Conservation (phyloP, 2,888 invertebrate genomes). For the Melanostoma scalare region DNA sequence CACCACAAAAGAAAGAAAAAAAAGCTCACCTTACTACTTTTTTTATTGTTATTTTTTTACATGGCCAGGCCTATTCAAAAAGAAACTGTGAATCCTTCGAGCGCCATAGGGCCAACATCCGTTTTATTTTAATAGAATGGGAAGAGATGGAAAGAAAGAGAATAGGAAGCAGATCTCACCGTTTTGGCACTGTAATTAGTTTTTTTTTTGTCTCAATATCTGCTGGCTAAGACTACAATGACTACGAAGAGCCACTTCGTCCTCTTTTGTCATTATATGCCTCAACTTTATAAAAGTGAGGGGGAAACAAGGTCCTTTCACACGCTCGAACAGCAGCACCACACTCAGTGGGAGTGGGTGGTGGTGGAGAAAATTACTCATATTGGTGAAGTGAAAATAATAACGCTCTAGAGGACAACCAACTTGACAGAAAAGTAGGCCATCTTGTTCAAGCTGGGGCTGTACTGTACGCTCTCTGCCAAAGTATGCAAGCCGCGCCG, state of each 20-base stretch:
- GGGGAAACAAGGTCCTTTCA: conserved; percentile 56
- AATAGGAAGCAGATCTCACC: conserved; percentile 58
- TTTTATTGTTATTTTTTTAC: conserved; percentile 32
- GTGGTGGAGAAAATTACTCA: conserved; percentile 53
- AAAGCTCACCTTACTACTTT: conserved; percentile 25
- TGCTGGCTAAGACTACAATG: conserved; percentile 33
- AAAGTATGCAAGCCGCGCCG: conserved; percentile 10
- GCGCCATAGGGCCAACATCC: conserved; percentile 60
- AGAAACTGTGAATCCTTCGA: conserved; percentile 53
- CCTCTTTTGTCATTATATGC: conserved; percentile 18
- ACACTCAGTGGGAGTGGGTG: conserved; percentile 41
- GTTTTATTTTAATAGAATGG: conserved; percentile 37
- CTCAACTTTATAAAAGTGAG: conserved; percentile 40
- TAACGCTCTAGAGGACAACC: conserved; percentile 67
- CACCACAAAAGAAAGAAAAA: conserved; percentile 24
- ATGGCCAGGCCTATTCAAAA: conserved; percentile 44
- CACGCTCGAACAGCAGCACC: conserved; percentile 49
- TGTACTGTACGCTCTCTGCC: neutral
- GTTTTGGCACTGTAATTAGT: conserved; percentile 68
- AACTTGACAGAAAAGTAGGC: conserved; percentile 70
- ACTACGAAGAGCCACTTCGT: conserved; percentile 56
- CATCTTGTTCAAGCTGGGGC: conserved; percentile 51
- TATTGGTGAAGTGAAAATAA: conserved; percentile 67
- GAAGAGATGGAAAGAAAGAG: conserved; percentile 10
- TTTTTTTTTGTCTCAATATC: conserved; percentile 55